Conservation (phyloP, 2,888 invertebrate species). For the Hipparchia semele region DNA sequence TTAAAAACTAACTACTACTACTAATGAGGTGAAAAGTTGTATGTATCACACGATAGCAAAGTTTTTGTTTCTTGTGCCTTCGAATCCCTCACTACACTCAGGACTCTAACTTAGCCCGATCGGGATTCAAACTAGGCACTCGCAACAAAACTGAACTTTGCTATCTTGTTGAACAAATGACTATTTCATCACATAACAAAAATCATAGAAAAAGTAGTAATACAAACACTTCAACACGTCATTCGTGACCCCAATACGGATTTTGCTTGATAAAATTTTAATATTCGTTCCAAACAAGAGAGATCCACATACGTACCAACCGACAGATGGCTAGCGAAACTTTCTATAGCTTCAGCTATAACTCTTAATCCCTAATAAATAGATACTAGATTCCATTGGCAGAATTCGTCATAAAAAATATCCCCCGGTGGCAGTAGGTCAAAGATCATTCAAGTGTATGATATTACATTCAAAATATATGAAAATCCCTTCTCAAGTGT, state of each 20-base stretch:
- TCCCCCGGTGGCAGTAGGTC: constrained; percentile 44
- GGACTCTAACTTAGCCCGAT: too few species aligned
- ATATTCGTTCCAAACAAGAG: constrained; percentile 36
- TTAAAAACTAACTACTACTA: too few species aligned
- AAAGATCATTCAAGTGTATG: constrained; percentile 42
- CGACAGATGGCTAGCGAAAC: constrained; percentile 43
- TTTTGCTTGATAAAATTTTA: constrained; percentile 38
- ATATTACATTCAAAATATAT: constrained; percentile 42
- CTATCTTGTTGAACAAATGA: too few species aligned
- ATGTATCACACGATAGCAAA: too few species aligned
- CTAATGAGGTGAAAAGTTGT: too few species aligned
- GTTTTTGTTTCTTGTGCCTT: too few species aligned
- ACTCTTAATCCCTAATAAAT: constrained; percentile 22
- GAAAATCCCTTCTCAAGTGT: constrained; percentile 47
- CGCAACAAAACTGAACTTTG: too few species aligned
- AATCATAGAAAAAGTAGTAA: constrained; percentile 7
- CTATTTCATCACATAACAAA: background rate
- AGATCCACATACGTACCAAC: constrained; percentile 39
- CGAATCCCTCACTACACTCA: too few species aligned
- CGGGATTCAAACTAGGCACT: too few species aligned
- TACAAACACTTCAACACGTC: constrained; percentile 2
- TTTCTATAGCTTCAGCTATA: constrained; percentile 15
- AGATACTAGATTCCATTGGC: constrained; percentile 35
- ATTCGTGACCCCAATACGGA: constrained; percentile 12
- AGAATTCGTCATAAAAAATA: constrained; percentile 32